A percentile compares a stretch with the other conserved stretches of the same genome.
These are phyloP conservation scores for Pygocentrus nattereri DNA, from an alignment of 2,797 vertebrate genomes.

Conservation along the genomic window DNA sequence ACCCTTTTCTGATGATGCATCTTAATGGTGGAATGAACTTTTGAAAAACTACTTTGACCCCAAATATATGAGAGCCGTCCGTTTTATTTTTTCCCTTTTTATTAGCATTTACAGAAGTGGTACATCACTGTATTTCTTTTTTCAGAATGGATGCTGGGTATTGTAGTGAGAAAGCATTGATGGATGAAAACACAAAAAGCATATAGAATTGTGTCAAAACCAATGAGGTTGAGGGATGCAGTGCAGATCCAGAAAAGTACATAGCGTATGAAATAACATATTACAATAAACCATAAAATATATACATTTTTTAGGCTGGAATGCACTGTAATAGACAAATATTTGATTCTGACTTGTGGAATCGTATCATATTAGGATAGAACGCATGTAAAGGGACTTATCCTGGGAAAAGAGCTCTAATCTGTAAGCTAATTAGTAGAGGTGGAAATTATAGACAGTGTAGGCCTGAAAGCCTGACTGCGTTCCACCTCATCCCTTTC, in stretches of 20 bases:
- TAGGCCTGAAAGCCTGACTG: conserved; percentile 39
- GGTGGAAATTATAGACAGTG: conserved; percentile 55
- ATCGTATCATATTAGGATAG: background rate
- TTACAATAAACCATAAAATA: no score
- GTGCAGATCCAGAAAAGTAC: background rate
- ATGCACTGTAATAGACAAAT: background rate
- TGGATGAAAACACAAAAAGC: no score
- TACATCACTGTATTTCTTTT: background rate
- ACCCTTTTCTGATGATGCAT: background rate
- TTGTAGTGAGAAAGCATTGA: no score
- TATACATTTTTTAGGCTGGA: no score
- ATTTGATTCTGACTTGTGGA: conserved; percentile 15
- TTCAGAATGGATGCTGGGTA: background rate
- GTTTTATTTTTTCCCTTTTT: background rate
- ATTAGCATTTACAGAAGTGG: background rate
- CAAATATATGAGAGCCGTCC: no score
- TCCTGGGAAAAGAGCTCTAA: conserved; percentile 53
- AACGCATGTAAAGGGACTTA: conserved; percentile 55
- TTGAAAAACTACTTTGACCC: no score
- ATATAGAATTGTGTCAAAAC: no score
- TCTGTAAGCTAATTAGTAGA: conserved; percentile 57
- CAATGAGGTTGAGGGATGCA: no score
- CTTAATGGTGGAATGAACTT: background rate
- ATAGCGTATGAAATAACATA: background rate
- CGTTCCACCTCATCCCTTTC: conserved; percentile 39